A percentile compares a stretch with the other conserved stretches of the same genome.
Conservation (phyloP, 2,797 vertebrate genomes). For the Mionectes olivaceus region DNA sequence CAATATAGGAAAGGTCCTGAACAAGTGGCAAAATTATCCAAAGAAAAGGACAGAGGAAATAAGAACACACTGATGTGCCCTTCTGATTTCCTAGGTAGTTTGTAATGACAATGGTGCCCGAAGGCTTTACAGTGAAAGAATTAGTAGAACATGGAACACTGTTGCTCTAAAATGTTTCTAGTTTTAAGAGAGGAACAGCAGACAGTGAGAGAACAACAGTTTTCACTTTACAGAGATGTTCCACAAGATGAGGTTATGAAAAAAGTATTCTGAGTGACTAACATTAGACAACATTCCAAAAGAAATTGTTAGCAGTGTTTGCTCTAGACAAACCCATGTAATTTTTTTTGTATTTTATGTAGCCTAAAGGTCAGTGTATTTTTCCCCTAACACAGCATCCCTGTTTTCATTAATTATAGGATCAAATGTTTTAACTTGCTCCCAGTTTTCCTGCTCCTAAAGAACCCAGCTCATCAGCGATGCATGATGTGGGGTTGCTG, state of each 20-base stretch:
- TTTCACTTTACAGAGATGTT: not conserved
- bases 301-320: not conserved
- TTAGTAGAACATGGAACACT: not conserved
- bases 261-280: not conserved
- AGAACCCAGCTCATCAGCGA: not conserved
- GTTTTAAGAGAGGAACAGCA: not conserved
- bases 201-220: not conserved
- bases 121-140: not conserved
- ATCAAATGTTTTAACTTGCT: not conserved
- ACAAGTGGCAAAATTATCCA: not conserved
- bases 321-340: not conserved
- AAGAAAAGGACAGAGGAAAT: not conserved
- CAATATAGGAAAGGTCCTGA: not conserved
- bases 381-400: not conserved
- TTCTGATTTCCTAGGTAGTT: not conserved
- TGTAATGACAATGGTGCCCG: not conserved
- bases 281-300: not conserved
- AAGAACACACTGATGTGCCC: not conserved
- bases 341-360: not conserved
- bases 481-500: not conserved
- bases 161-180: not conserved
- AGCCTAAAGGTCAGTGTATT: not conserved
- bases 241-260: not conserved
- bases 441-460: not conserved
- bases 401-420: not conserved